Evolutionary conservation across 2,797 vertebrate species (phyloP).

Genomic region (Tokudaia muenninki): DNA sequence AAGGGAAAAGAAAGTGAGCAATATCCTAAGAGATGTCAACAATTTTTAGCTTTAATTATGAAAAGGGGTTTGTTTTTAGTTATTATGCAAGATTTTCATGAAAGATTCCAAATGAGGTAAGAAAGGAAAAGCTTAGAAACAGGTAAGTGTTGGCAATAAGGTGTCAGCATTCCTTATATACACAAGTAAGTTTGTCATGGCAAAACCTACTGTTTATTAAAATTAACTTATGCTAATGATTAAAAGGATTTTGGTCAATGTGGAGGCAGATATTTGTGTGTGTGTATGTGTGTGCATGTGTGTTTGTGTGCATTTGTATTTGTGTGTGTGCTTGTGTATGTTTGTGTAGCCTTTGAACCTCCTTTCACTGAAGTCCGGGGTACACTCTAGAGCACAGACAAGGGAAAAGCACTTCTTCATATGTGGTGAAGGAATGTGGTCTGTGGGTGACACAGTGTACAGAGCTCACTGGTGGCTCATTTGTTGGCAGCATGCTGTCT

Average conservation of each 20-base stretch:
- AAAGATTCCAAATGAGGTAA: neutral
- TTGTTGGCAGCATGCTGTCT: neutral
- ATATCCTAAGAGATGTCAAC: neutral
- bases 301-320: neutral
- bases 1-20: neutral
- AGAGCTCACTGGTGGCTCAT: neutral
- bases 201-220: neutral
- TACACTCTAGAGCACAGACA: neutral
- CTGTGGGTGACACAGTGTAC: neutral
- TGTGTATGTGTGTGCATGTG: neutral
- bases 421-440: neutral
- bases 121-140: neutral
- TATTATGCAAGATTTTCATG: neutral
- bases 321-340: neutral
- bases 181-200: neutral
- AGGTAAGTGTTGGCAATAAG: neutral
- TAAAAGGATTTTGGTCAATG: neutral
- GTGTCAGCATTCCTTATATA: neutral
- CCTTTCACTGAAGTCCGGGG: neutral
- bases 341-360: neutral
- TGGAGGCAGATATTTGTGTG: neutral
- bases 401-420: neutral
- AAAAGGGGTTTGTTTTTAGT: constrained; percentile 6
- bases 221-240: neutral
- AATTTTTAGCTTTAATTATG: constrained; percentile 14